Percentiles rank a stretch among this genome's conserved stretches.
Conservation (phyloP, 2,113 vertebrate species). For the Triplophysa tibetana region DNA sequence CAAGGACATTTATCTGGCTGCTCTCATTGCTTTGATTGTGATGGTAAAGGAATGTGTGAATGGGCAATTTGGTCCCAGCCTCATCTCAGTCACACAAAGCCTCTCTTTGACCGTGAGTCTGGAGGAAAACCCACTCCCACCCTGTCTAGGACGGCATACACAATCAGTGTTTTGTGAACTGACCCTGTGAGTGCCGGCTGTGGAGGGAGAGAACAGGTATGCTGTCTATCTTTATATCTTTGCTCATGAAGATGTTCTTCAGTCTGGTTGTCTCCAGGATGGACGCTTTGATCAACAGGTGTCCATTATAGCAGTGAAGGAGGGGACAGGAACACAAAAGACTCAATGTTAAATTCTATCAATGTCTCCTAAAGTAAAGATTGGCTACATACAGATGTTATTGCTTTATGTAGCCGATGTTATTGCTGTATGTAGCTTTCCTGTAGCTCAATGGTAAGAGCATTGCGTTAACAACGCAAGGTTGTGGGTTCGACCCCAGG, state of each 20-base stretch:
- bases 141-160: constrained; percentile 21
- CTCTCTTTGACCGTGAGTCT: constrained; percentile 50
- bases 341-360: constrained; percentile 62
- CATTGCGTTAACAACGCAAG: too few species aligned
- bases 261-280: constrained; percentile 35
- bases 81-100: constrained; percentile 43
- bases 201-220: constrained; percentile 1
- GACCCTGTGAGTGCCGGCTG: constrained; percentile 22
- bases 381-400: background rate
- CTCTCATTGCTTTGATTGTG: constrained; percentile 42
- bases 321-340: constrained; percentile 67
- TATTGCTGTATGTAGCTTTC: too few species aligned
- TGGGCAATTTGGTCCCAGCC: constrained; percentile 22
- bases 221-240: too few species aligned
- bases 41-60: constrained; percentile 47
- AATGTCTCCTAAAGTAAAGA: constrained; percentile 11
- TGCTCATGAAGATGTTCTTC: background rate
- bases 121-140: constrained; percentile 37
- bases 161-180: constrained; percentile 16
- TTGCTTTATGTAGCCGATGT: too few species aligned
- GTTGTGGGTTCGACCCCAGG: too few species aligned
- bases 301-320: constrained; percentile 45
- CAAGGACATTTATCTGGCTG: constrained; percentile 33
- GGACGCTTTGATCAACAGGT: constrained; percentile 63
- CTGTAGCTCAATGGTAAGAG: too few species aligned